Evolutionary conservation across 2,797 vertebrate species (phyloP), one percentile per base, ranked within the genome.

Genomic region (Margarornis squamiger): DNA sequence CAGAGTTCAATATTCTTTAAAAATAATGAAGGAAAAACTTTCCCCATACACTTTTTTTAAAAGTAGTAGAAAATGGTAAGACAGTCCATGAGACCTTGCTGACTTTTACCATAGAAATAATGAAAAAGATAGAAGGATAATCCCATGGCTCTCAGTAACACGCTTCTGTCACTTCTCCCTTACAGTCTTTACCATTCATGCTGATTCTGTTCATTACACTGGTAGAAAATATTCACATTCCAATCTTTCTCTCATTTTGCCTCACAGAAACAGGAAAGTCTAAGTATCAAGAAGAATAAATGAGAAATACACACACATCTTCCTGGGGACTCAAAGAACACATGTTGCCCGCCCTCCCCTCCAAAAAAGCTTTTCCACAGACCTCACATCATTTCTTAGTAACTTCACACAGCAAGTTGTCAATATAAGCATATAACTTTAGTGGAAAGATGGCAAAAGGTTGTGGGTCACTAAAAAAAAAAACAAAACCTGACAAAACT

Each of bases 11-110:
- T 39, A 59, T 43, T 62, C 36, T 79, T 66, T 9, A 38, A 41
- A 92, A 92, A 55, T 9, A 75, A 68, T 1, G 0, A 52, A 73
- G 10, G 6, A 70, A 80, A 63, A 85, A 24, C 7, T 23, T 34
- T 14, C 7, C 11, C 8, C 14, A 8, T 6, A 7, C 0, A 0
- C 13, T 7, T 34, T 71, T 86, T 72, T 36, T 2, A 43, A 2
- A 43, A 36, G 3, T 30, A 18, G 6, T 49, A 80, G 76, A 80
- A 88, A 54, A 68, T 1, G 36, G 4, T 32, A 80, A 78, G 29
- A 55, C 16, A 8, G 29, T 43, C 10, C 15, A 65, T 2, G 5
- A 92, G 27, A 73, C 26, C 27, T 63, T 54, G 32, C 45, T 61
- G 39, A 70, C 20, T 77, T 3, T 32, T 76, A 85, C 26, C 45